Base-by-base conservation (phyloP, 1,140 invertebrate species). In the Drosophila tsacasi region DNA sequence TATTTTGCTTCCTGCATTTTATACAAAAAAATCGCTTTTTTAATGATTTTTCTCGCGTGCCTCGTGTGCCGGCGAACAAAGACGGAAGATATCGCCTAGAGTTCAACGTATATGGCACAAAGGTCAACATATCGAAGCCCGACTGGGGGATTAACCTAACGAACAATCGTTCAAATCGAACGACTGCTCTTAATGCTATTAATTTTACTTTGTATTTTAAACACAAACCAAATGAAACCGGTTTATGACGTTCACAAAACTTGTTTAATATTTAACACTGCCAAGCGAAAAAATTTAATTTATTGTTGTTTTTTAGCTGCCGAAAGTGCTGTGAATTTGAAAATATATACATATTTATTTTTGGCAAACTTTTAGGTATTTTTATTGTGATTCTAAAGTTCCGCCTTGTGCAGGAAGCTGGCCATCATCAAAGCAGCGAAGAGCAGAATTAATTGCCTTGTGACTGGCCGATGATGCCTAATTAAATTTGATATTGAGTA, bases 81-180 rank as follows among this genome's bases (percentile, higher is more conserved):
- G 73, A 76, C 74, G 73, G 73, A 76, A 76, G 73, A 76, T 76
- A 54, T 50, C 3, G 46, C 23, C 46, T 59, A 59, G 71, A 66
- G 72, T 76, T 76, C 62, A 76, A 30, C 47, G 49, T 57, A 77
- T 62, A 77, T 77, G 57, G 75, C 71, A 73, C 71, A 74, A 74
- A 74, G 71, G 71, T 74, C 71, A 74, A 61, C 23, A 52, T 23
- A 42, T 72, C 68, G 44, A 50, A 72, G 44, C 50, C 12, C n/a
- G 35, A 9, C 25, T 68, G 37, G 54, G 67, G 67, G 54, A 61
- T 73, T 73, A 50, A 73, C 71, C 37, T 32, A 73, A 73, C 54
- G 2, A 30, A 61, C 54, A 52, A 59, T 60, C 52, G 54, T 32
- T 71, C 63, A 21, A 35, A 64, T 47, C 30, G 64, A 64, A 63